Conservation (phyloP, 2,113 vertebrate species). For the Willisornis vidua region DNA sequence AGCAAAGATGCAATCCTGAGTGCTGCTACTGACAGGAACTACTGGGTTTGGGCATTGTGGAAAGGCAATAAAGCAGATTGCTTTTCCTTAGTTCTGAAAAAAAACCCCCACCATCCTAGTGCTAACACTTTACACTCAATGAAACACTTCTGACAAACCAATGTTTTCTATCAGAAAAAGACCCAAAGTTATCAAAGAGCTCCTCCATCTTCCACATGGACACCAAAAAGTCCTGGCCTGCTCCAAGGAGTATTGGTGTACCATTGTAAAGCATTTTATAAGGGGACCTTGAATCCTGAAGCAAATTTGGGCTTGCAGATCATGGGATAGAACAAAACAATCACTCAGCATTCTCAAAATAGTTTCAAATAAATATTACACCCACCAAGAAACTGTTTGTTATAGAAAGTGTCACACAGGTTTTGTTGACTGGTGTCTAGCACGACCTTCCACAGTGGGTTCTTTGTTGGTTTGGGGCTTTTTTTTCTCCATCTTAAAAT, state of each 20-base stretch:
- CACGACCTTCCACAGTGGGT: neutral
- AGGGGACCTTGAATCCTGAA: neutral
- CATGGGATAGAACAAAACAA: neutral
- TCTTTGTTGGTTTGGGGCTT: neutral
- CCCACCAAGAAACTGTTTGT: neutral
- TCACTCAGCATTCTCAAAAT: neutral
- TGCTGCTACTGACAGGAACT: neutral
- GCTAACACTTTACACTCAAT: neutral
- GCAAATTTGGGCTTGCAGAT: neutral
- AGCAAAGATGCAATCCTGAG: neutral
- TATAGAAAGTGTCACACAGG: fast-evolving
- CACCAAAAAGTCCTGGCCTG: neutral
- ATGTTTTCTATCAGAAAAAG: neutral
- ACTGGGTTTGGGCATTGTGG: too few species aligned
- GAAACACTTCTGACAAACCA: neutral
- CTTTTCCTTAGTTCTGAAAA: neutral
- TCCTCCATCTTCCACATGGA: neutral
- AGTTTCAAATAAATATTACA: neutral
- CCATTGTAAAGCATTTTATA: neutral
- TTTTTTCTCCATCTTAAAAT: neutral
- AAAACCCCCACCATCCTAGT: neutral
- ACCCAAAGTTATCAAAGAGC: neutral
- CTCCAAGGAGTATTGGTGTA: neutral
- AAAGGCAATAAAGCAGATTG: neutral
- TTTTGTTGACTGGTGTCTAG: neutral